These are phyloP conservation scores for Nestor notabilis DNA, from an alignment of 2,113 vertebrate genomes.

Conservation along the genomic window DNA sequence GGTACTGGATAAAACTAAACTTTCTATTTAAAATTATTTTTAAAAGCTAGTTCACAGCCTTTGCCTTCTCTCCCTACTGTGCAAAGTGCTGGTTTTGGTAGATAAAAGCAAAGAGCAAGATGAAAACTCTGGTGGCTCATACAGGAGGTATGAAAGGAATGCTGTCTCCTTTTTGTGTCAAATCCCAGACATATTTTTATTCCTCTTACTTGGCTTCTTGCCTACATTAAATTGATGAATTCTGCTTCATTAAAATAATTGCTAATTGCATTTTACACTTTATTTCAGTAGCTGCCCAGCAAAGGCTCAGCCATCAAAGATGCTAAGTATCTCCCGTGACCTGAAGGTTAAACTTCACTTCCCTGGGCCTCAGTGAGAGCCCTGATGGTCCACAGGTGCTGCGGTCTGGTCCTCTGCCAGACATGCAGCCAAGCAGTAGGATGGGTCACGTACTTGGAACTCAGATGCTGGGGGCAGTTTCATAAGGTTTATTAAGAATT, in stretches of 20 bases:
- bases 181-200: not conserved
- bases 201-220: not conserved
- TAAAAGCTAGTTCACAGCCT: not conserved
- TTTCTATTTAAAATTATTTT: not conserved
- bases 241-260: constrained; percentile 56
- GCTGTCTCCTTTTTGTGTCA: not conserved
- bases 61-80: not conserved
- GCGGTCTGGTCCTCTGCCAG: not conserved
- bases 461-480: not conserved
- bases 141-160: not conserved
- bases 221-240: constrained; percentile 12
- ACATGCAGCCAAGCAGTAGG: not conserved
- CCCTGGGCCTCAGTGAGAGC: not conserved
- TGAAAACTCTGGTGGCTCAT: not conserved
- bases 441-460: not conserved
- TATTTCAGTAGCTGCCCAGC: not conserved
- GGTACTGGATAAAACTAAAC: not conserved
- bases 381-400: not conserved
- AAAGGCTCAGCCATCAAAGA: not conserved
- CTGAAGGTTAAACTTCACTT: not conserved
- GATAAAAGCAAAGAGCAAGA: not conserved
- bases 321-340: not conserved
- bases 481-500: not conserved
- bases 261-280: constrained; percentile 46
- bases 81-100: not conserved